Conservation (phyloP, 1,140 invertebrate genomes). For the Zaprionus lachaisei region DNA sequence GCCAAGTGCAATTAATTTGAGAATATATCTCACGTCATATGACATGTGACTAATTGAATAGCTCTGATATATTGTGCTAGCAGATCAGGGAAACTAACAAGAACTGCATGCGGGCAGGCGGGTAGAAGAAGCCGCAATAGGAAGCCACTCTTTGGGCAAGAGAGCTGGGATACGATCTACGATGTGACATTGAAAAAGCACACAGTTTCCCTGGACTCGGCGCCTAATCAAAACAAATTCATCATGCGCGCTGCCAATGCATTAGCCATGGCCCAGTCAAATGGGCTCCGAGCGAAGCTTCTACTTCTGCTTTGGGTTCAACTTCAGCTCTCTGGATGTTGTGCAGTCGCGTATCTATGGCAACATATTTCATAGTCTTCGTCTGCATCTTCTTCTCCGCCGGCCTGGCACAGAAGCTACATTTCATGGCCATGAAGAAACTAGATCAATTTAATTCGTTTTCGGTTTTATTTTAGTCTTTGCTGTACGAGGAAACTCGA, state of each 20-base stretch:
- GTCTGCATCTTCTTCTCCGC: conserved; percentile 38
- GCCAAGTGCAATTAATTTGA: conserved; percentile 68
- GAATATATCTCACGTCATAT: conserved; percentile 65
- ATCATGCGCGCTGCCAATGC: conserved; percentile 79
- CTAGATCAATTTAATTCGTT: conserved; percentile 82
- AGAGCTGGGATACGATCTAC: background rate
- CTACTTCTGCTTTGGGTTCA: background rate
- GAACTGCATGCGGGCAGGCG: background rate
- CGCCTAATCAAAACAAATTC: conserved; percentile 82
- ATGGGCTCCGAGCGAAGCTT: conserved; percentile 17
- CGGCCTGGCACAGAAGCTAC: conserved; percentile 72
- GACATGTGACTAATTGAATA: conserved; percentile 82
- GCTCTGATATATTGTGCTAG: conserved; percentile 62
- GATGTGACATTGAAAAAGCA: conserved; percentile 59
- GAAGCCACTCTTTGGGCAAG: background rate
- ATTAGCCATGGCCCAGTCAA: conserved; percentile 54
- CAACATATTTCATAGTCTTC: conserved; percentile 78
- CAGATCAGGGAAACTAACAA: conserved; percentile 73
- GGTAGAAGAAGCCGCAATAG: background rate
- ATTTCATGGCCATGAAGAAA: conserved; percentile 79
- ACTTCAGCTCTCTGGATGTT: conserved; percentile 29
- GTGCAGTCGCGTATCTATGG: conserved; percentile 62
- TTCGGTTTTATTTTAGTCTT: conserved; percentile 55
- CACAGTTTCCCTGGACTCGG: conserved; percentile 29
- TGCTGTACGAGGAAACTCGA: background rate